phyloP scores from a whole-genome alignment of 2,797 vertebrate species.

The Pogonophryne albipinna region DNA sequence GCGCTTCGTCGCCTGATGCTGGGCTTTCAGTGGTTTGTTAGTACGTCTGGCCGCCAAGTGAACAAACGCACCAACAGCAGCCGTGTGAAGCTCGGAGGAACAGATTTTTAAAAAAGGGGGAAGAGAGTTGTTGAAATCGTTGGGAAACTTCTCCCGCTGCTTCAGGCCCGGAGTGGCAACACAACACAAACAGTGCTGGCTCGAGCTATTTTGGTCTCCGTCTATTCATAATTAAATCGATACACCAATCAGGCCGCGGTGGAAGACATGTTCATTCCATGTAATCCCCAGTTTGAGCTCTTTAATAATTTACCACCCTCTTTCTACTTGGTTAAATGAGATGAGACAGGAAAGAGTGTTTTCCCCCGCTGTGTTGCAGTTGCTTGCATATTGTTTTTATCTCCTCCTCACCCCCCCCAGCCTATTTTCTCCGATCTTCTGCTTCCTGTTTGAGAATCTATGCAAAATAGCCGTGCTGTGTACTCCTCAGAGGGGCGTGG shows the following conservation, averaged over 20 bases:
- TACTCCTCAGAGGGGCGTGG: conserved; percentile 51
- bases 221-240: conserved; percentile 80
- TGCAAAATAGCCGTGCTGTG: conserved; percentile 60
- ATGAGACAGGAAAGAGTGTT: conserved; percentile 64
- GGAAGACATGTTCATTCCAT: conserved; percentile 63
- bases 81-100: conserved; percentile 44
- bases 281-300: conserved; percentile 76
- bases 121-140: conserved; percentile 21
- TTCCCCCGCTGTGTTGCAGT: conserved; percentile 45
- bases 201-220: conserved; percentile 66
- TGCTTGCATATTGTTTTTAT: conserved; percentile 46
- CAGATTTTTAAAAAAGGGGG: conserved; percentile 2
- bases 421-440: conserved; percentile 2
- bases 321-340: conserved; percentile 71
- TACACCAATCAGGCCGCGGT: conserved; percentile 69
- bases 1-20: no score
- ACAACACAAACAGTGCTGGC: conserved; percentile 35
- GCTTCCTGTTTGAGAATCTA: conserved; percentile 44
- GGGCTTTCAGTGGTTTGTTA: no score
- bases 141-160: conserved; percentile 38
- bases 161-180: conserved; percentile 19
- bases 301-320: conserved; percentile 76
- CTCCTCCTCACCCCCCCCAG: conserved; percentile 14
- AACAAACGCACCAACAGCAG: conserved; percentile 39
- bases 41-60: no score